phyloP scores from a whole-genome alignment of 2,888 invertebrate species.

The Rhaphigaster nebulosa region DNA sequence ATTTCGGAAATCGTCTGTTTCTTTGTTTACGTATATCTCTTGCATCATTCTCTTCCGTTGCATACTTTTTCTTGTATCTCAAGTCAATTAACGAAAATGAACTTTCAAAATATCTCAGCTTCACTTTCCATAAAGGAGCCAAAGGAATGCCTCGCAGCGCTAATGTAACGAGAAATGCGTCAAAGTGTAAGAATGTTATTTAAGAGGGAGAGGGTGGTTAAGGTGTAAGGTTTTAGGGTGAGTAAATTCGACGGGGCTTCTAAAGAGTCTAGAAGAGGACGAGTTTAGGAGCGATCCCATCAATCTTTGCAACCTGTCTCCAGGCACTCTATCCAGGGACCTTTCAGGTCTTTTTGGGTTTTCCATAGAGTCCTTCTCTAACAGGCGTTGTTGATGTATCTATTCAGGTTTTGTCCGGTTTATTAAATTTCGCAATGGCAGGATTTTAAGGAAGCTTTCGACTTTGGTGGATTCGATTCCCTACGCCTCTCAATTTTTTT shows the following conservation, averaged over 20 bases:
- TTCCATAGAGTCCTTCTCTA: not conserved
- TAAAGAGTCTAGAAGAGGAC: conserved; percentile 31
- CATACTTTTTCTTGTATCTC: not conserved
- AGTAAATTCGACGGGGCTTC: conserved; percentile 31
- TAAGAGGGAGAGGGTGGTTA: not conserved
- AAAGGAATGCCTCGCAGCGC: not conserved
- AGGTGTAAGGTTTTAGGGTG: conserved; percentile 40
- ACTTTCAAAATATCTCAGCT: conserved; percentile 16
- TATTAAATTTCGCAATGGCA: not conserved
- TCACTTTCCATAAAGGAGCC: not conserved
- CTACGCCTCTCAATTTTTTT: not conserved
- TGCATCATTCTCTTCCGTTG: not conserved
- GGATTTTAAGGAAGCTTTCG: not conserved
- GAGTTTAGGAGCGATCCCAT: not conserved
- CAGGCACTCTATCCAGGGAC: not conserved
- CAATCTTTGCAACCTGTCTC: not conserved
- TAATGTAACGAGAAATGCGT: conserved; percentile 1
- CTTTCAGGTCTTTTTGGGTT: not conserved
- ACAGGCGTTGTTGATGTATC: not conserved
- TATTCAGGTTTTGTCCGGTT: not conserved
- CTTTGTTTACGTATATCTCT: no score
- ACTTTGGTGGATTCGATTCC: not conserved
- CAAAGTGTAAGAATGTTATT: conserved; percentile 36
- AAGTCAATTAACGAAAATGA: not conserved
- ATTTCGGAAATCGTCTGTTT: no score